phyloP scores from a whole-genome alignment of 2,888 invertebrate genomes.

The Lottia scabra region DNA sequence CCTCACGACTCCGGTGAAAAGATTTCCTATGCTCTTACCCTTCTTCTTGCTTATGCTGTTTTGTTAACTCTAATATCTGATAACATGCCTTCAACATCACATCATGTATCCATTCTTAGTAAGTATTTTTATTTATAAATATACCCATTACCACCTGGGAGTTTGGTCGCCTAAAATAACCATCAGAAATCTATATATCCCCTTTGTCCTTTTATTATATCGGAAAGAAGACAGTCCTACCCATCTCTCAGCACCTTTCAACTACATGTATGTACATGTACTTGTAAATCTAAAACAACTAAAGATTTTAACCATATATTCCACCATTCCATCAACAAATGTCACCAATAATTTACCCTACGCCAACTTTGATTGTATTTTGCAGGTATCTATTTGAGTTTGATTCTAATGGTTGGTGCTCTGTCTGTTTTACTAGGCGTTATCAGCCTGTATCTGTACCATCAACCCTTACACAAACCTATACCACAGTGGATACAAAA shows the following conservation, averaged over 20 bases:
- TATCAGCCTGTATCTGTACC: constrained; percentile 30
- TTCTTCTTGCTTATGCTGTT: constrained; percentile 34
- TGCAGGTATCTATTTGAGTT: constrained; percentile 39
- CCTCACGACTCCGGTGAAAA: constrained; percentile 36
- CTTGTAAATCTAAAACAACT: no score
- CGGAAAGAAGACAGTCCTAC: no score
- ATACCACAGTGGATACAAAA: constrained; percentile 22
- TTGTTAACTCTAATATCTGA: constrained; percentile 29
- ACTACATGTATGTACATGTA: no score
- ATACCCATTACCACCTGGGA: no score
- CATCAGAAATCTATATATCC: no score
- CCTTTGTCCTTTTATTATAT: no score
- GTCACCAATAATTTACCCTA: no score
- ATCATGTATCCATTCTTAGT: constrained; percentile 32
- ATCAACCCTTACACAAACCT: constrained; percentile 14
- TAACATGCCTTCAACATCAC: constrained; percentile 31
- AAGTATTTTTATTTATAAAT: constrained; percentile 8
- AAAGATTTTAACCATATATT: no score
- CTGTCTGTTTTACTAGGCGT: constrained; percentile 35
- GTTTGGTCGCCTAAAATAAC: no score
- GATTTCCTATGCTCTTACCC: constrained; percentile 31
- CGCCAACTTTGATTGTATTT: background rate
- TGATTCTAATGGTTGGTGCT: constrained; percentile 30
- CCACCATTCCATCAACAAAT: no score
- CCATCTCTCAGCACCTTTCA: no score